These are phyloP conservation scores for Gavialis gangeticus DNA, from an alignment of 2,113 vertebrate species.

Conservation along the genomic window DNA sequence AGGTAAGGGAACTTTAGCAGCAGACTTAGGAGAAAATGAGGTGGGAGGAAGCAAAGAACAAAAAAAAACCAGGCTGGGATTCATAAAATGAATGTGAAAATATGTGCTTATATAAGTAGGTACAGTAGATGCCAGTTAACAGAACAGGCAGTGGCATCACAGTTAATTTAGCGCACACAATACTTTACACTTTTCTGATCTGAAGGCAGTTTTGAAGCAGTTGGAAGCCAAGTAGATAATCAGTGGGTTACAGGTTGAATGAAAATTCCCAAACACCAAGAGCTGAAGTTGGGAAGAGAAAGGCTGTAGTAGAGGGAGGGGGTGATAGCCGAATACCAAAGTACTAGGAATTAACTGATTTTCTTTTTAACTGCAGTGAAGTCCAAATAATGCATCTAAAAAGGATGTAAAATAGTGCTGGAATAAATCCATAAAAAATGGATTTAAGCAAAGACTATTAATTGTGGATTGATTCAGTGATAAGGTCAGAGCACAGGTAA, in stretches of 20 bases:
- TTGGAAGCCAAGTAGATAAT: neutral
- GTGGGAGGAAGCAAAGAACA: conserved; percentile 54
- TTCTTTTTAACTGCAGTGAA: neutral
- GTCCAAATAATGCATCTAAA: conserved; percentile 9
- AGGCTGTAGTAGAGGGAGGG: neutral
- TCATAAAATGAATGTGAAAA: conserved; percentile 64
- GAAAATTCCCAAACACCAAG: neutral
- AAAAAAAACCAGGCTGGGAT: conserved; percentile 57
- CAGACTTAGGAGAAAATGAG: conserved; percentile 62
- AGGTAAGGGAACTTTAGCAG: conserved; percentile 54
- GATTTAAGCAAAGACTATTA: neutral
- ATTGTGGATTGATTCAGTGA: neutral
- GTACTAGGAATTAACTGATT: neutral
- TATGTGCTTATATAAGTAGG: conserved; percentile 60
- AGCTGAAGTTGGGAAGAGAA: neutral
- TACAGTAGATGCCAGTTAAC: neutral
- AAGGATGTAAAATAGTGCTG: neutral
- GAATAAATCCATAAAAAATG: neutral
- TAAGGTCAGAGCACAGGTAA: neutral
- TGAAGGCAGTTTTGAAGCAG: conserved; percentile 5
- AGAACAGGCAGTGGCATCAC: conserved; percentile 13
- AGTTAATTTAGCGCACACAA: neutral
- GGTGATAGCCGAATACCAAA: neutral
- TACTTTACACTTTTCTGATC: conserved; percentile 11
- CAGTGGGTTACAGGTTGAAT: neutral